Evolutionary conservation across 2,797 vertebrate genomes (phyloP), one percentile per base, ranked within the genome.

Genomic region (Sus cebifrons): DNA sequence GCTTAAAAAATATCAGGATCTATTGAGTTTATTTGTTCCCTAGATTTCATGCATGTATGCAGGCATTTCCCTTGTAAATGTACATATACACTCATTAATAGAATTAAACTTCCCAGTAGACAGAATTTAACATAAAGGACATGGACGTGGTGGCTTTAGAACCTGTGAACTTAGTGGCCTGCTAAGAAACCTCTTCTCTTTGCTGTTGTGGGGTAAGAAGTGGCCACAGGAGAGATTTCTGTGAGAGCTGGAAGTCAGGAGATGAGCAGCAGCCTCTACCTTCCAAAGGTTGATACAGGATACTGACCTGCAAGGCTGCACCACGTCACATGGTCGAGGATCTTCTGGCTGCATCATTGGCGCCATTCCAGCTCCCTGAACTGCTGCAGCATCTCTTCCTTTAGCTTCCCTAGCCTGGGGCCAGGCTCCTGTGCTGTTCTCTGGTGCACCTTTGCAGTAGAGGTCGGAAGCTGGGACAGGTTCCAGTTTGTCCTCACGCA

Each of bases 271-370:
- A 18, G 25, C 49, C 16, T 2, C 23, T 64, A 12, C 4, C 3
- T 23, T 82, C 52, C 65, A 23, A 54, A 70, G n/a, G 49, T 0
- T 73, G 67, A 23, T 13, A 2, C 0, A 6, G 67, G 25, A 12
- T 13, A 20, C n/a, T 49, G 44, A 49, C 15, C 0, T 5, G 56
- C 23, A 27, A 40, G 6, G 6, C 6, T 71, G 64, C 12, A 1
- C 23, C 11, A 58, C 15, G 18, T 0, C 18, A 32, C 5, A 0
- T 11, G 1, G 6, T n/a, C 49, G 4, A 23, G 8, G 4, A 23
- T 40, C 62, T 82, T 29, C 60, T 17, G 44, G 23, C 13, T 6
- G 36, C 60, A 8, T 62, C 88, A 6, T 0, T 20, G 83, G 17
- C 3, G 8, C 52, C 4, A 56, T 21, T 23, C 49, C 21, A 16